Evolutionary conservation across 2,113 vertebrate genomes (phyloP).

Genomic region (Brachyistius frenatus): DNA sequence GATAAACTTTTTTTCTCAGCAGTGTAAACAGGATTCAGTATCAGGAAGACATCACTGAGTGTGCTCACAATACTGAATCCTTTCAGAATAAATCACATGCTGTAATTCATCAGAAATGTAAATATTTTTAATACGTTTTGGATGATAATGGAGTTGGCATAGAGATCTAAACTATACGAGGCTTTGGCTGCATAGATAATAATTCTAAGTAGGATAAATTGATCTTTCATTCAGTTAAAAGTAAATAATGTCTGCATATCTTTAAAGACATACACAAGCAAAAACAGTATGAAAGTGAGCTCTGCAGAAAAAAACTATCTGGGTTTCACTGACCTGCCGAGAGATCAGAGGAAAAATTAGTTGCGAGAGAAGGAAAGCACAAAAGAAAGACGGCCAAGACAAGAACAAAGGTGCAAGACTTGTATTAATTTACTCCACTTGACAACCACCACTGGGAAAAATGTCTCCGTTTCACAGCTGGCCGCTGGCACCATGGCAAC

Average conservation of each 20-base stretch:
- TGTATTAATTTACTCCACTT: slow-evolving; percentile 43
- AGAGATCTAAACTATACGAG: not conserved
- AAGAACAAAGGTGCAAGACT: slow-evolving; percentile 24
- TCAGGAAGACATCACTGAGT: too few species aligned
- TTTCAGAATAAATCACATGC: too few species aligned
- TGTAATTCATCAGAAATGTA: too few species aligned
- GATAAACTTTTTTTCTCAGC: not conserved
- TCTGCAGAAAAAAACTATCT: not conserved
- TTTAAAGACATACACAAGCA: not conserved
- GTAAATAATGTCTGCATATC: not conserved
- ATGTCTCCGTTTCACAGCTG: slow-evolving; percentile 62
- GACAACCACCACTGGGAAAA: slow-evolving; percentile 48
- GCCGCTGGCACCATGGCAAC: slow-evolving; percentile 50
- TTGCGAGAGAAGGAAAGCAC: not conserved
- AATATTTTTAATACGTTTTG: slow-evolving; percentile 27
- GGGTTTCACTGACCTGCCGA: slow-evolving; percentile 1
- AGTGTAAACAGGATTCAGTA: too few species aligned
- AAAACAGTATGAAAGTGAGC: not conserved
- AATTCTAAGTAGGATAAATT: not conserved
- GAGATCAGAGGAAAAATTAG: not conserved
- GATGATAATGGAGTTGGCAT: slow-evolving; percentile 4
- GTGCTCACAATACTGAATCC: too few species aligned
- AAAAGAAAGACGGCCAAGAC: slow-evolving; percentile 19
- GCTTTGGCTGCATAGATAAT: not conserved
- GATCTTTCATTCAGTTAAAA: not conserved